Evolutionary conservation across 2,113 vertebrate genomes (phyloP), one percentile per base, ranked within the genome.

Genomic region (Scolopax mira): DNA sequence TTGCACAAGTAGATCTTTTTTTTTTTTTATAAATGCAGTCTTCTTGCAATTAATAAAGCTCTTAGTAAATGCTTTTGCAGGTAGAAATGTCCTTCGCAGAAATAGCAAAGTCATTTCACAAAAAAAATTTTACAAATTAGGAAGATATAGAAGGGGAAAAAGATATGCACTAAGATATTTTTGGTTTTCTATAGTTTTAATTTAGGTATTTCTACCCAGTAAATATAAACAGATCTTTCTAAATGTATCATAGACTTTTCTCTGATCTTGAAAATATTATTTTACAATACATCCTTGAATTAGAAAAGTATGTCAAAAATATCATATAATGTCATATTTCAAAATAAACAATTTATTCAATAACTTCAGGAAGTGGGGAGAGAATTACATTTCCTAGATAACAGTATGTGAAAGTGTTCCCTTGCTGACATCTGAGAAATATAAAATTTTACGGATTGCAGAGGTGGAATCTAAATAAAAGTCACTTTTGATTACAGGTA

Each of bases 321-420:
- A 48, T 48, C 48, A 48, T 48, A 23, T 48, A 48, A 48, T 48
- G 48, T 48, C 22, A 17, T 55, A 73, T 91, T 92, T 94, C 33
- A 73, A 91, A 94, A 90, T 74, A 80, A 95, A 66, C 41, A 64
- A n/a, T 77, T 84, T 88, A 88, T 90, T 85, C 19, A 77, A 5
- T 73, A 92, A 71, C 37, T 83, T 70, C 66, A n/a, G 33, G 48
- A 25, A 18, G 18, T 10, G 14, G n/a, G 24, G 10, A 11, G 49
- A n/a, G 22, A 58, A 57, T 41, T 44, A 49, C n/a, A 49, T 83
- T 89, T 96, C 39, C 64, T 69, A 52, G 74, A 71, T 67, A 80
- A 85, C 41, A 70, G 24, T 35, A 37, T 18, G 37, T 58, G 71
- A 21, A 61, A 88, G 6, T 37, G 30, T 48, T 85, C 46, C 72